Evolutionary conservation across 2,797 vertebrate genomes (phyloP).

Genomic region (Myripristis murdjan): DNA sequence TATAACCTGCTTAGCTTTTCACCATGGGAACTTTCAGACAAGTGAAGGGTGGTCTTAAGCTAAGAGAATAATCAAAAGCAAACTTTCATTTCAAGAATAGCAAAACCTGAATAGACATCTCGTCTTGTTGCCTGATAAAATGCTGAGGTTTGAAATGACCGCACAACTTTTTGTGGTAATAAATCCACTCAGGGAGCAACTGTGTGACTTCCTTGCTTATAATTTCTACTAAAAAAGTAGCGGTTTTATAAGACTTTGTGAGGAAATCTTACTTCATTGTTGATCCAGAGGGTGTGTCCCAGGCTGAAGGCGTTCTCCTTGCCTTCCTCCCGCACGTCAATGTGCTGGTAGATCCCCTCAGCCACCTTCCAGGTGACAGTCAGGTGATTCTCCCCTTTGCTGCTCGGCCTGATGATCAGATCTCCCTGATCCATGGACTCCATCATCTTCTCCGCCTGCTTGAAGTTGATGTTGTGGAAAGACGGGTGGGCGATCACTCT

Average conservation of each 20-base stretch:
- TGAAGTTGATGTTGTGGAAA: constrained; percentile 99
- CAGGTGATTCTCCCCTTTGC: constrained; percentile 98
- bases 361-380: constrained; percentile 99
- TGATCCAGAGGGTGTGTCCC: constrained; percentile 98
- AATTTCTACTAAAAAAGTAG: too few species aligned
- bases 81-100: neutral
- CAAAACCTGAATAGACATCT: too few species aligned
- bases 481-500: constrained; percentile 98
- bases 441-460: constrained; percentile 99
- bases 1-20: too few species aligned
- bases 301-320: constrained; percentile 99
- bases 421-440: constrained; percentile 99
- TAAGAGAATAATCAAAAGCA: neutral
- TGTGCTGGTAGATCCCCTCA: constrained; percentile 97
- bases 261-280: constrained; percentile 88
- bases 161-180: too few species aligned
- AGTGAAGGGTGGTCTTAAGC: too few species aligned
- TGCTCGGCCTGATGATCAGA: constrained; percentile 97
- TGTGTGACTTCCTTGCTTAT: too few species aligned
- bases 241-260: too few species aligned
- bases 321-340: constrained; percentile 97
- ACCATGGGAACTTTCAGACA: too few species aligned
- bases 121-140: too few species aligned
- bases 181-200: too few species aligned
- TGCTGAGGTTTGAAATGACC: too few species aligned